Percentiles rank a stretch among this genome's conserved stretches.
These are phyloP conservation scores for Erpetoichthys calabaricus DNA, from an alignment of 2,797 vertebrate genomes.

Conservation along the genomic window DNA sequence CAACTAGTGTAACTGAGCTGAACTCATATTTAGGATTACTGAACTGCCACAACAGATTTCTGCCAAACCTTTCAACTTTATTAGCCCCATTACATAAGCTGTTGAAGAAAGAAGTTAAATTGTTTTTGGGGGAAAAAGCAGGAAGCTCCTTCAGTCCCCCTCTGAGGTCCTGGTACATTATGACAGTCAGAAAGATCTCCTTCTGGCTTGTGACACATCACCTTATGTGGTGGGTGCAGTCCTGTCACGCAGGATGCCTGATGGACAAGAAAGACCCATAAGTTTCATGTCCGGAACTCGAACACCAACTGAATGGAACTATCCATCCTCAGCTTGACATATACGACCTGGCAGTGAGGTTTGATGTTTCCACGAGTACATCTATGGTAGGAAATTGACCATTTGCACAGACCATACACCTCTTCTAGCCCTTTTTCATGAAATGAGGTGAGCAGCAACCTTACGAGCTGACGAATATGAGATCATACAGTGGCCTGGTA, in stretches of 20 bases:
- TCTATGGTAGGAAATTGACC: too few relatives aligned
- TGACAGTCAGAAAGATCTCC: too few relatives aligned
- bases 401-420: slow-evolving; percentile 5
- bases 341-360: too few relatives aligned
- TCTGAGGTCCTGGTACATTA: too few relatives aligned
- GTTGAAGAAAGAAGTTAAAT: slow-evolving; percentile 7
- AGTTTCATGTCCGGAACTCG: not conserved
- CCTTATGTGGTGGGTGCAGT: too few relatives aligned
- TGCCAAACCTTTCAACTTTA: slow-evolving; percentile 13
- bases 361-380: too few relatives aligned
- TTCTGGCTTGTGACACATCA: too few relatives aligned
- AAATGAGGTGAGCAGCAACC: not conserved
- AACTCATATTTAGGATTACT: slow-evolving; percentile 14
- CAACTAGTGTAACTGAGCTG: slow-evolving; percentile 12
- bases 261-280: slow-evolving; percentile 18
- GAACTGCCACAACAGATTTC: slow-evolving; percentile 17
- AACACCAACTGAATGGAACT: too few relatives aligned
- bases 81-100: slow-evolving; percentile 11
- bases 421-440: not conserved
- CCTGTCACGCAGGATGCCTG: too few relatives aligned
- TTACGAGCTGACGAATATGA: not conserved
- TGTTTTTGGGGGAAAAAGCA: slow-evolving; percentile 7
- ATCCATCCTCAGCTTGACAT: too few relatives aligned
- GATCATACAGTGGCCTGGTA: not conserved
- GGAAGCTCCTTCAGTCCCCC: not conserved